phyloP scores from a whole-genome alignment of 2,888 invertebrate species.

The Metallyticus violacea region DNA sequence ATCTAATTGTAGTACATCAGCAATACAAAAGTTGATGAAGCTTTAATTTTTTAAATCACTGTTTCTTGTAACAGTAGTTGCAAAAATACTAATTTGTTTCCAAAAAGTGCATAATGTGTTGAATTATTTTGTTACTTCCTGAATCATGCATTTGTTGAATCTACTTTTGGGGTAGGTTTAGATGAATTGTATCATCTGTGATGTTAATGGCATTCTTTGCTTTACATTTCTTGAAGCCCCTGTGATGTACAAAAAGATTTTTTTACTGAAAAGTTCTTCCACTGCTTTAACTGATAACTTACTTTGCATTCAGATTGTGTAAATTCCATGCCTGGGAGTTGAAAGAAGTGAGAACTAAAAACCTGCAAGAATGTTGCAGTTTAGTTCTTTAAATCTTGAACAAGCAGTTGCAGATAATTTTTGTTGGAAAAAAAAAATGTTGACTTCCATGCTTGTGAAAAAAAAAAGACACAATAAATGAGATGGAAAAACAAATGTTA shows the following conservation, averaged over 20 bases:
- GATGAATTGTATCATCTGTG: background rate
- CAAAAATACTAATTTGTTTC: background rate
- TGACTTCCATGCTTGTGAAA: constrained; percentile 9
- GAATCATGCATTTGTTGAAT: background rate
- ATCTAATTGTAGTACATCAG: background rate
- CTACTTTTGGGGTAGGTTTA: background rate
- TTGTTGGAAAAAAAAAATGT: background rate
- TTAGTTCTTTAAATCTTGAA: background rate
- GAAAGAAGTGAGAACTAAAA: background rate
- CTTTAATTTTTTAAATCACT: background rate
- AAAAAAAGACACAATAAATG: background rate
- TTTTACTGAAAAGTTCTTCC: background rate
- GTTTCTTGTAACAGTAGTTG: background rate
- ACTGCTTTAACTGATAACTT: background rate
- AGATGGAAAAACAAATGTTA: background rate
- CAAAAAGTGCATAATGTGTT: background rate
- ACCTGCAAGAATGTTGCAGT: background rate
- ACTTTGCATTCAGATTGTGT: background rate
- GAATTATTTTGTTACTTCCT: background rate
- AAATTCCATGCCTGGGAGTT: background rate
- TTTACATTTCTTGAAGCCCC: background rate
- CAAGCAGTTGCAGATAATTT: background rate
- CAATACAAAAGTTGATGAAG: constrained; percentile 1
- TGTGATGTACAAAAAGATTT: background rate
- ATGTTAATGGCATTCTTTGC: background rate